Evolutionary conservation across 2,888 invertebrate genomes (phyloP), one percentile per base, ranked within the genome.

Genomic region (Antheraea yamamai): DNA sequence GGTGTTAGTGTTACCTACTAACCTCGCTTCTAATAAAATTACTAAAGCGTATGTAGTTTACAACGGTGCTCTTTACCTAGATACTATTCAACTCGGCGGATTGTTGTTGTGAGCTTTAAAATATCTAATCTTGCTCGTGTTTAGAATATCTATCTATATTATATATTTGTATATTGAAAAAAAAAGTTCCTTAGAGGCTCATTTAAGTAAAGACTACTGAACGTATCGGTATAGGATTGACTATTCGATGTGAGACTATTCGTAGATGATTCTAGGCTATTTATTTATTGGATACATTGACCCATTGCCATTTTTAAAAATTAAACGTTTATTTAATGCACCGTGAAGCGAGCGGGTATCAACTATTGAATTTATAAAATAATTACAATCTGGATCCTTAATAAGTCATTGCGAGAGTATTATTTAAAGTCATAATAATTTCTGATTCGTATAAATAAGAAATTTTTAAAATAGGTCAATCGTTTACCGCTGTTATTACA

Each of bases 21-120:
- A 85, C 89, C 90, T 89, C 87, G 88, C 82, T 84, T 79, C 78
- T 80, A 80, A 82, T 84, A 82, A 84, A 80, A 83, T 87, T 85
- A 85, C 83, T 80, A 70, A 70, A 20, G 39, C 84, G 82, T 66
- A 66, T 66, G 64, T 84, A 82, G 84, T 88, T 88, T 87, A 89
- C 83, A 83, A 87, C 80, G 79, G 77, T 82, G 83, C 79, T 86
- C 81, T 86, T 89, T 86, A 84, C 85, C 84, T 84, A 84, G 84
- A 81, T 85, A 80, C 81, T 80, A 77, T 83, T 82, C 81, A 55
- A 70, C 55, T 73, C 14, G 51, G 39, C n/a, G 12, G 26, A 61
- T 74, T 74, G 52, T 58, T 68, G 6, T 30, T 66, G 14, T 30
- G n/a, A 23, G 23, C 23, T 23, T 23, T 61, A 1, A 58, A n/a